Evolutionary conservation across 2,888 invertebrate genomes (phyloP), one percentile per base, ranked within the genome.

Genomic region (Leucophenga montana): DNA sequence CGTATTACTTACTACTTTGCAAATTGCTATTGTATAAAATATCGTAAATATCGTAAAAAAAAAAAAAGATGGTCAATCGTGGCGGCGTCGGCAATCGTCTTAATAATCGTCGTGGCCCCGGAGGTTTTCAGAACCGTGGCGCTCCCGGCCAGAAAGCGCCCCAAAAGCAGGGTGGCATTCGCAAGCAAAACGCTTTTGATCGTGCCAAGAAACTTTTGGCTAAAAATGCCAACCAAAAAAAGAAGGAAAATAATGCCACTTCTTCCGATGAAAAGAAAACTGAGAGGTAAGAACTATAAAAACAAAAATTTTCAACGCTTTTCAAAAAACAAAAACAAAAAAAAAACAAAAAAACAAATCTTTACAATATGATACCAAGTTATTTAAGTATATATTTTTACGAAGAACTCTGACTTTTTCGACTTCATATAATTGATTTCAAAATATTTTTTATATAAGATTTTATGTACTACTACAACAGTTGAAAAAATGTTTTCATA

Each of bases 151-250:
- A 85, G 83, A 86, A 87, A 84, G 83, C 80, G 84, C 84, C 86
- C 70, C 84, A 86, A 85, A 88, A 88, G 83, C 86, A 87, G 83
- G 88, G 88, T 85, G 89, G 89, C 82, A 88, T 89, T 87, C 89
- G 89, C 83, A 89, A 89, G 86, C 89, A 88, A 86, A 89, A 89
- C 87, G 88, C 88, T 83, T 88, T 88, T 85, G 89, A 89, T 88
- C 89, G 89, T 87, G 88, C 89, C 83, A 89, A 89, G 88, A 89
- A 89, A 88, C 87, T 89, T 88, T 88, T 89, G 88, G 88, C 88
- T 85, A 89, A 89, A 88, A 89, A 89, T 88, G 88, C 88, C 87
- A 86, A 84, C 80, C 78, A 78, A 22, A 84, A 86, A 88, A 89
- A 89, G 85, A 88, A 89, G 88, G 88, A 89, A 88, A 85, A 87